Conservation (phyloP, 2,888 invertebrate genomes). For the Parnassius glacialis region DNA sequence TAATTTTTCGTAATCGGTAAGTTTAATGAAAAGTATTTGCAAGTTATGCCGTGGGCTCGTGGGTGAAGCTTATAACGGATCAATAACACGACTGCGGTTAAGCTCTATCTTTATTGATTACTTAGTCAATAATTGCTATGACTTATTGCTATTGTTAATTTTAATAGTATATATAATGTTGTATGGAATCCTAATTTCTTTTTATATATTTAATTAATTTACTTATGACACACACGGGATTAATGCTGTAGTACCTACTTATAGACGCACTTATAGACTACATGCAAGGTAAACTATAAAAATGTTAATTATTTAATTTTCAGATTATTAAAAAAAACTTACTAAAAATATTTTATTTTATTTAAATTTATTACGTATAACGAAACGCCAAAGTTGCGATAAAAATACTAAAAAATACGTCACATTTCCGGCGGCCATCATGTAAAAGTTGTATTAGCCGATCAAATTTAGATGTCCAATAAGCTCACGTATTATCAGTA, state of each 20-base stretch:
- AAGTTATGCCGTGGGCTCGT: conserved; percentile 28
- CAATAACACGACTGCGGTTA: conserved; percentile 42
- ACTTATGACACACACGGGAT: too few species aligned
- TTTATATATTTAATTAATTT: too few species aligned
- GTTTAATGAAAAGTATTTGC: conserved; percentile 50
- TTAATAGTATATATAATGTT: too few species aligned
- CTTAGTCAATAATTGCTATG: conserved; percentile 32
- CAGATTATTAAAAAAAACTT: too few species aligned
- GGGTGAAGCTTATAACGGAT: conserved; percentile 31
- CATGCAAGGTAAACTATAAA: too few species aligned
- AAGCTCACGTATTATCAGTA: conserved; percentile 39
- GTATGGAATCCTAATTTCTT: too few species aligned
- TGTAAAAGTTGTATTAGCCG: conserved; percentile 53
- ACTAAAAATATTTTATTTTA: conserved; percentile 24
- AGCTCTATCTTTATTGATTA: conserved; percentile 49
- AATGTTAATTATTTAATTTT: too few species aligned
- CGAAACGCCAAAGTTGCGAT: conserved; percentile 37
- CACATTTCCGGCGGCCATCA: conserved; percentile 70
- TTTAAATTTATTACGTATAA: conserved; percentile 32
- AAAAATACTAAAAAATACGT: conserved; percentile 48
- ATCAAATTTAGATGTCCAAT: conserved; percentile 47
- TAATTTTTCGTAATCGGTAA: conserved; percentile 84
- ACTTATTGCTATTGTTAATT: not conserved
- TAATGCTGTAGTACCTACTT: too few species aligned
- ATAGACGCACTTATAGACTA: too few species aligned